Conservation (phyloP, 2,113 vertebrate species). For the Nesogale talazaci region DNA sequence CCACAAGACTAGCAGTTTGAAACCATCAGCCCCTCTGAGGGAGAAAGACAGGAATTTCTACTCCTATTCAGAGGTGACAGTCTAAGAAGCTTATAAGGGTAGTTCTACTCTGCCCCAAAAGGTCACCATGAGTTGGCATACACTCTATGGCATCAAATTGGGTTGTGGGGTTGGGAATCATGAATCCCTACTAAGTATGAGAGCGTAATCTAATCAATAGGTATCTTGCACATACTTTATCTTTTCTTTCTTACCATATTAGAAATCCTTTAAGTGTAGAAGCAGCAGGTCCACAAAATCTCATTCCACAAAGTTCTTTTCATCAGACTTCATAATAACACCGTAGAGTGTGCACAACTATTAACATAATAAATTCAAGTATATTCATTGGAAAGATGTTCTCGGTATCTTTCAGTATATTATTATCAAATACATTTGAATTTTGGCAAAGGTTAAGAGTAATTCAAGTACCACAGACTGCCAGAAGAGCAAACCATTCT, state of each 20-base stretch:
- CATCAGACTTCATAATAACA: not conserved
- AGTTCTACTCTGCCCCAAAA: not conserved
- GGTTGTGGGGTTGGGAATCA: not conserved
- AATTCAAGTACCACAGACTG: too few relatives aligned
- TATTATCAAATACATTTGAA: not conserved
- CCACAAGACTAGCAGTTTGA: not conserved
- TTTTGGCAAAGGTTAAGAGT: not conserved
- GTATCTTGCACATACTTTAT: not conserved
- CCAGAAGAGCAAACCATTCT: too few relatives aligned
- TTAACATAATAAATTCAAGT: not conserved
- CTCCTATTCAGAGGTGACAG: not conserved
- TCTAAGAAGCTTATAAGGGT: not conserved
- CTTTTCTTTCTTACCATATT: conserved; percentile 22
- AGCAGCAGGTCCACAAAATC: conserved; percentile 24
- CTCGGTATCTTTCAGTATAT: not conserved
- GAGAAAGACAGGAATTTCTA: not conserved
- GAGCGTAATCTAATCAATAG: not conserved
- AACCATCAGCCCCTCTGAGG: not conserved
- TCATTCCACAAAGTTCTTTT: not conserved
- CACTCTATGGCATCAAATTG: not conserved
- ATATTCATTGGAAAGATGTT: not conserved
- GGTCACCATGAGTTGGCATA: not conserved
- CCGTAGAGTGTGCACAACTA: not conserved
- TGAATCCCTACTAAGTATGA: not conserved
- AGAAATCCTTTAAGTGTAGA: conserved; percentile 30